A percentile compares a stretch with the other conserved stretches of the same genome.
These are phyloP conservation scores for Muscicapa comitata DNA, from an alignment of 2,797 vertebrate species.

Conservation along the genomic window DNA sequence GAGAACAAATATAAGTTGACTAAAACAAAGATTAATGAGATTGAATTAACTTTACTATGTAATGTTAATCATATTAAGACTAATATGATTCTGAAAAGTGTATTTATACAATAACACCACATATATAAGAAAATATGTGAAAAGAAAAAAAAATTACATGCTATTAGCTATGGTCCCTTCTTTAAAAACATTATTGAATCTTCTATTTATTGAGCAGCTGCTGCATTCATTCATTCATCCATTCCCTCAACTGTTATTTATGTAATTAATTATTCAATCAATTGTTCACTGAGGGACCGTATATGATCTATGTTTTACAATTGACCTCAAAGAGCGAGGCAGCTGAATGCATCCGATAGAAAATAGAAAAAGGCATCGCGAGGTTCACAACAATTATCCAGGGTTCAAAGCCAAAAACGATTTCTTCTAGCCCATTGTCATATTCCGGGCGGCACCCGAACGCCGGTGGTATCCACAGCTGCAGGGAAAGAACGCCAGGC, in stretches of 20 bases:
- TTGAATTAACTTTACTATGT: not conserved
- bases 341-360: slow-evolving; percentile 97
- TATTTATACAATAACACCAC: not conserved
- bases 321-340: slow-evolving; percentile 94
- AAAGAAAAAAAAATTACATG: not conserved
- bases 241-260: not conserved
- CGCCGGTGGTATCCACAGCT: slow-evolving; percentile 96
- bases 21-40: not conserved
- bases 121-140: not conserved
- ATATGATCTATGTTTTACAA: slow-evolving; percentile 71
- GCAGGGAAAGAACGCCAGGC: not conserved
- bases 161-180: not conserved
- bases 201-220: slow-evolving; percentile 19
- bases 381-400: slow-evolving; percentile 97
- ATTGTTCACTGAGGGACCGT: not conserved
- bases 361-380: slow-evolving; percentile 93
- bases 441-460: slow-evolving; percentile 96
- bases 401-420: slow-evolving; percentile 89
- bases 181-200: not conserved
- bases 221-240: not conserved
- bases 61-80: not conserved
- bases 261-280: slow-evolving; percentile 18
- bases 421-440: slow-evolving; percentile 91
- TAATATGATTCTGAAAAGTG: not conserved
- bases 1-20: not conserved